Conservation (phyloP, 2,797 vertebrate genomes). For the Gymnothorax javanicus region DNA sequence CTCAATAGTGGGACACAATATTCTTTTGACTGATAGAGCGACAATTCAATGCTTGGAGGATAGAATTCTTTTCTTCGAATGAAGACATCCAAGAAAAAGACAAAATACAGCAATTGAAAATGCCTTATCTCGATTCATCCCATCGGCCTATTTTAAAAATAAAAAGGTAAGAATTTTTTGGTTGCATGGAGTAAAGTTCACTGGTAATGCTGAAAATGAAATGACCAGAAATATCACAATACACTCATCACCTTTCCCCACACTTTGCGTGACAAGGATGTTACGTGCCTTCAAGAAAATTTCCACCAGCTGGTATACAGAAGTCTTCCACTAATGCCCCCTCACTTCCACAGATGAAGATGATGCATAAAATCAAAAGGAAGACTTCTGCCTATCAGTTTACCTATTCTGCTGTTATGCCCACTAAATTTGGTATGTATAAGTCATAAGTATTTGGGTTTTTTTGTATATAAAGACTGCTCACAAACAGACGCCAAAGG, state of each 20-base stretch:
- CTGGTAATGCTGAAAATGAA: not conserved
- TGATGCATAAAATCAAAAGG: conserved; percentile 47
- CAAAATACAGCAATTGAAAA: too few species aligned
- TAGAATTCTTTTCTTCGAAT: not conserved
- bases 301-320: not conserved
- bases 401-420: conserved; percentile 31
- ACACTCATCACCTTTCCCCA: not conserved
- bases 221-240: not conserved
- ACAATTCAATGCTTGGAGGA: too few species aligned
- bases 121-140: not conserved
- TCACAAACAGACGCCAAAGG: not conserved
- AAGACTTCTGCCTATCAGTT: conserved; percentile 38
- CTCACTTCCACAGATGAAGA: not conserved
- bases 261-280: not conserved
- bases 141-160: not conserved
- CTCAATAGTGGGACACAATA: not conserved
- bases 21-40: not conserved
- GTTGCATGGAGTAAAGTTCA: not conserved
- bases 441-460: conserved; percentile 33
- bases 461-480: conserved; percentile 40
- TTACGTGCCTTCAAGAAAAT: not conserved
- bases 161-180: not conserved
- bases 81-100: not conserved
- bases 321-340: not conserved
- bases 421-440: conserved; percentile 14